Evolutionary conservation across 2,888 invertebrate species (phyloP).

Genomic region (Leucophora obtusa): DNA sequence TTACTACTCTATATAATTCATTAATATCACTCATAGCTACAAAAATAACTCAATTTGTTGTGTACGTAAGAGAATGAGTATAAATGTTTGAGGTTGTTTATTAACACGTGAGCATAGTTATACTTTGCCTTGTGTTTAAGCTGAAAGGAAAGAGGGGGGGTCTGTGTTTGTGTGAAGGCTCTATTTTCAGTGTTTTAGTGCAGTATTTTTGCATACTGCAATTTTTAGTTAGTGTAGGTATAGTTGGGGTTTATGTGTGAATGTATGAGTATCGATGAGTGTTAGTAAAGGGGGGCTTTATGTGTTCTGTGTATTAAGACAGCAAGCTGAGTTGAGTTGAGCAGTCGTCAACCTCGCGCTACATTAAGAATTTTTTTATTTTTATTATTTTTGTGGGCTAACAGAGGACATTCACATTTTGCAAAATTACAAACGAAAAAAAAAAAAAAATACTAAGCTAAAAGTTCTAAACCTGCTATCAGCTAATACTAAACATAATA

Average conservation of each 20-base stretch:
- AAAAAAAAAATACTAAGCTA: constrained; percentile 14
- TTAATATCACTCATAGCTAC: neutral
- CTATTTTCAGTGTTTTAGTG: constrained; percentile 47
- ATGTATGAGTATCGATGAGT: neutral
- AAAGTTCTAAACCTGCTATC: constrained; percentile 22
- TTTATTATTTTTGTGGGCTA: constrained; percentile 72
- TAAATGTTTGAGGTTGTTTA: constrained; percentile 16
- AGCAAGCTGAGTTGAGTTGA: constrained; percentile 55
- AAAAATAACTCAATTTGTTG: constrained; percentile 49
- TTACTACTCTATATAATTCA: constrained; percentile 45
- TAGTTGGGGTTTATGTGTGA: constrained; percentile 8
- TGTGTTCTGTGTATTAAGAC: constrained; percentile 26
- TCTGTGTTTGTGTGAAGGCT: constrained; percentile 43
- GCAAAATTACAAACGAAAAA: constrained; percentile 51
- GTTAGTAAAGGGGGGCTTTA: constrained; percentile 25
- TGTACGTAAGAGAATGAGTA: neutral
- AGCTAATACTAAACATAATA: neutral
- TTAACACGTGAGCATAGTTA: constrained; percentile 38
- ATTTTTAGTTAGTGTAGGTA: constrained; percentile 30
- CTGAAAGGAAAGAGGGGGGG: neutral
- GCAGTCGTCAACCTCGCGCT: constrained; percentile 73
- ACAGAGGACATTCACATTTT: constrained; percentile 78
- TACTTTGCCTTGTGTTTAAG: neutral
- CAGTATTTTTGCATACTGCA: constrained; percentile 63
- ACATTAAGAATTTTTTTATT: constrained; percentile 68